phyloP scores from a whole-genome alignment of 2,888 invertebrate species.

The Phrixothrix hirtus region DNA sequence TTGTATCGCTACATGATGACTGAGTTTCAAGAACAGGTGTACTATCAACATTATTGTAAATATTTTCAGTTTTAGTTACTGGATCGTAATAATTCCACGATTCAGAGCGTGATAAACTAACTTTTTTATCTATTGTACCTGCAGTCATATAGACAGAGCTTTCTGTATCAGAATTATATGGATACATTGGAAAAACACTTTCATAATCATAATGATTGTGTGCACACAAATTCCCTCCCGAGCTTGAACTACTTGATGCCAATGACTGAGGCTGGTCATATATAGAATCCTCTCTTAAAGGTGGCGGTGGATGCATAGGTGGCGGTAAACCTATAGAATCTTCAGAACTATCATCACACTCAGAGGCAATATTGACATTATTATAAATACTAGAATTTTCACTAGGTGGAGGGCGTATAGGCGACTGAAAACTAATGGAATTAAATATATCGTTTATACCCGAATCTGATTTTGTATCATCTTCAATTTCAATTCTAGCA shows the following conservation, averaged over 20 bases:
- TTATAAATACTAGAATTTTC: slow-evolving; percentile 42
- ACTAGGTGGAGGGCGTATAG: slow-evolving; percentile 51
- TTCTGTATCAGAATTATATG: slow-evolving; percentile 46
- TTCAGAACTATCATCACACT: slow-evolving; percentile 44
- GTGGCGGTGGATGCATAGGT: slow-evolving; percentile 64
- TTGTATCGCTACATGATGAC: too few species aligned
- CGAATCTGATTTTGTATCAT: slow-evolving; percentile 36
- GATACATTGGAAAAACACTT: slow-evolving; percentile 55
- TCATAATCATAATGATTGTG: slow-evolving; percentile 51
- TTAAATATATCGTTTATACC: slow-evolving; percentile 61
- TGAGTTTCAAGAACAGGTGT: slow-evolving; percentile 42
- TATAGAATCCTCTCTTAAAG: slow-evolving; percentile 60
- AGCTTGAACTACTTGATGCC: slow-evolving; percentile 47
- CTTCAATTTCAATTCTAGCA: slow-evolving; percentile 35
- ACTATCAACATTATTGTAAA: slow-evolving; percentile 45
- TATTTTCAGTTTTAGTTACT: slow-evolving; percentile 34
- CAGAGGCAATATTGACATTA: slow-evolving; percentile 34
- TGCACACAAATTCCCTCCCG: slow-evolving; percentile 34
- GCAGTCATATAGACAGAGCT: slow-evolving; percentile 38
- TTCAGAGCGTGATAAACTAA: slow-evolving; percentile 54
- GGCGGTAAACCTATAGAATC: slow-evolving; percentile 57
- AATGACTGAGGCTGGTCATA: slow-evolving; percentile 61
- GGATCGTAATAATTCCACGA: slow-evolving; percentile 62
- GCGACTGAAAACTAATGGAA: slow-evolving; percentile 68
- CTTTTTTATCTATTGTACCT: slow-evolving; percentile 41